Base-by-base conservation (phyloP, 2,113 vertebrate species). In the Agelaius phoeniceus region DNA sequence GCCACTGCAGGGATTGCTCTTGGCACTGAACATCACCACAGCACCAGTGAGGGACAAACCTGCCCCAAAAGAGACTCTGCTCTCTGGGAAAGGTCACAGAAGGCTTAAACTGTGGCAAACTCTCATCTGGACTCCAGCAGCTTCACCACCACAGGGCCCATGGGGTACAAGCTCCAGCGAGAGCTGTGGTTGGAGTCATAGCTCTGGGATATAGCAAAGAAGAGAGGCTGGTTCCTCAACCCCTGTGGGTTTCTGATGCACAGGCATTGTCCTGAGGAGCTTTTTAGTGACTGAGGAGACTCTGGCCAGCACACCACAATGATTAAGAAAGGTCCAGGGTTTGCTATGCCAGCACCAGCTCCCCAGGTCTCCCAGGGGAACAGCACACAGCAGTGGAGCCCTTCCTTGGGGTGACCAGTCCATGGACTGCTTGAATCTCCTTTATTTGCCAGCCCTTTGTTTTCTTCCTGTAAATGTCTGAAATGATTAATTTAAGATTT, bases 401-500 rank as follows among this genome's bases (percentile, higher is more conserved):
- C 46, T 76, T 72, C 59, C 77, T 49, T 61, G 37, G 46, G 33
- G 31, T 26, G 30, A 21, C 17, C 37, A 66, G 30, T 66, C 68
- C 71, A 52, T 0, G 5, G 57, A 61, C 31, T 46, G 15, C 65
- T 69, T 35, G 41, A 81, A 51, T 26, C 65, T 92, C 61, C 33
- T 43, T 78, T 93, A 71, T 17, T 39, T 13, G 10, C 83, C 67
- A 94, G 43, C 37, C 46, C 59, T 58, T 81, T 91, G 49, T 96
- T 97, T 97, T 83, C 81, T 96, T 97, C 95, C 94, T 93, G 93
- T 91, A 97, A 97, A 96, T 75, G 84, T 86, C 94, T 96, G 55
- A 96, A 97, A 96, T 95, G 87, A 97, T 97, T 96, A 96, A 94
- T 96, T 93, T 89, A 96, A 96, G 93, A 93, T 96, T 96, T 97